Evolutionary conservation across 2,113 vertebrate genomes (phyloP).

Genomic region (Gadus macrocephalus): DNA sequence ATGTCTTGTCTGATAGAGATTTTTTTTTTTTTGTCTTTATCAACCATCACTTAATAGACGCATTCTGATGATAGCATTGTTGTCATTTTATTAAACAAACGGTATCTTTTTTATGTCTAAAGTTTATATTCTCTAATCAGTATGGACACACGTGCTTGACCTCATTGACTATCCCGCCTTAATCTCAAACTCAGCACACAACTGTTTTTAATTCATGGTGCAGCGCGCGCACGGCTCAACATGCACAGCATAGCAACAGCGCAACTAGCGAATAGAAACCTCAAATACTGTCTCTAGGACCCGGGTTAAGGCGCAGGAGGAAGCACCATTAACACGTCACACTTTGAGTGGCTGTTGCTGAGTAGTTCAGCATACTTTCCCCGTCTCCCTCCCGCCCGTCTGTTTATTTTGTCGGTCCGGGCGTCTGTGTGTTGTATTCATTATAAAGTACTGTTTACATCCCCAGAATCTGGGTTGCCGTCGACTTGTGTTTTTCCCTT

Average conservation of each 20-base stretch:
- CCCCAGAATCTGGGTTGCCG: constrained; percentile 24
- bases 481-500: not conserved
- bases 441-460: constrained; percentile 61
- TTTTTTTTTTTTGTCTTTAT: not conserved
- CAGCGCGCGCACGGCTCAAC: constrained; percentile 60
- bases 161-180: constrained; percentile 45
- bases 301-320: constrained; percentile 74
- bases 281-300: constrained; percentile 77
- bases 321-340: constrained; percentile 74
- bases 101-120: not conserved
- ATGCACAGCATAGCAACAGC: constrained; percentile 78
- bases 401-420: constrained; percentile 68
- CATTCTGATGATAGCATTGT: no score
- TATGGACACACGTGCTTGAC: constrained; percentile 11
- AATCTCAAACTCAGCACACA: constrained; percentile 58
- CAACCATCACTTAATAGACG: no score
- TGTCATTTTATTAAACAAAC: no score
- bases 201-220: constrained; percentile 59
- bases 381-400: constrained; percentile 39
- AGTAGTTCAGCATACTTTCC: constrained; percentile 66
- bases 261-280: constrained; percentile 79
- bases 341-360: constrained; percentile 77
- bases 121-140: constrained; percentile 14
- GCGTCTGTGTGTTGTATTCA: constrained; percentile 57
- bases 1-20: not conserved